Evolutionary conservation across 2,113 vertebrate genomes (phyloP), one percentile per base, ranked within the genome.

Genomic region (Gallinago media): DNA sequence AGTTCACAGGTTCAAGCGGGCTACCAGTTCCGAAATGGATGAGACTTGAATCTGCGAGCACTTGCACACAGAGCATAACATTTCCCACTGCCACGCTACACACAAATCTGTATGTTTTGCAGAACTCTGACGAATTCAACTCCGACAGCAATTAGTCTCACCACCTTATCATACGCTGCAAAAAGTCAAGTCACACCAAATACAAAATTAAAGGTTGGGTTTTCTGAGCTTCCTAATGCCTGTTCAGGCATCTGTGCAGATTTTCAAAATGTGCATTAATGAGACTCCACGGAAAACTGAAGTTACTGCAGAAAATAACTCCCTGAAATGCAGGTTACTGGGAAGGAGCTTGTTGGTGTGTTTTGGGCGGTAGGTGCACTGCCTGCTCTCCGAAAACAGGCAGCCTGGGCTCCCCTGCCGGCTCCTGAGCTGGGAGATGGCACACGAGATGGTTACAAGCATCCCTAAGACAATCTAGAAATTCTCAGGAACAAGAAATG

Each of bases 141-240:
- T 83, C 96, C 74, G 88, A 73, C 75, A 93, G 88, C 90, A 96
- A 95, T 94, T 92, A 96, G 94, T 95, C 88, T 80, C 94, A 94
- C 75, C 70, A 76, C 84, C 74, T 91, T 62, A 89, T 85, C 67
- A 17, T 22, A 21, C 15, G 26, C 52, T 3, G 50, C 76, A 77
- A 77, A 83, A 92, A 94, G 63, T 38, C 70, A 55, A 85, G 78
- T 36, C 85, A 77, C 72, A 85, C 38, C 1, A 1, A 88, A 75
- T 55, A 78, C 50, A 62, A 65, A 93, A 88, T 52, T 52, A 61
- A 90, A 92, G 75, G 88, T 15, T 93, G 92, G 47, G 15, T 84
- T 93, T 92, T 65, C 93, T 44, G 56, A 91, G 76, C 50, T 56
- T 92, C 61, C 79, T 83, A 59, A 63, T 18, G 65, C 72, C 79